These are phyloP conservation scores for Stenoptilia bipunctidactyla DNA, from an alignment of 2,888 invertebrate genomes.

Conservation along the genomic window DNA sequence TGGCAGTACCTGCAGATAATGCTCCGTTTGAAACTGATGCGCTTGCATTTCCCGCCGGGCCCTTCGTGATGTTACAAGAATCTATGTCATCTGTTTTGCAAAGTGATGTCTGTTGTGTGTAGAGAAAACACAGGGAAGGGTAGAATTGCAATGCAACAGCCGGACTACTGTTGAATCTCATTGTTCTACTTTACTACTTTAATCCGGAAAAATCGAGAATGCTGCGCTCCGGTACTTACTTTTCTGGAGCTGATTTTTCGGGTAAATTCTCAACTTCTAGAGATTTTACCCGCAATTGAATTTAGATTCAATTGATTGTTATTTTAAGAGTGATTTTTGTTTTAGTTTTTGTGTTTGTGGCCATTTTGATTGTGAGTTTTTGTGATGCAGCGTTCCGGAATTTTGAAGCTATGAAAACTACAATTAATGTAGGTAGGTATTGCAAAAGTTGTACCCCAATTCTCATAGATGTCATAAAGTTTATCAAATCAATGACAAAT, in stretches of 20 bases:
- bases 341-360: slow-evolving; percentile 25
- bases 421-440: slow-evolving; percentile 49
- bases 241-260: slow-evolving; percentile 6
- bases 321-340: slow-evolving; percentile 31
- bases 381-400: slow-evolving; percentile 39
- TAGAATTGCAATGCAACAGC: slow-evolving; percentile 38
- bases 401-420: slow-evolving; percentile 42
- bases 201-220: slow-evolving; percentile 29
- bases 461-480: too few relatives aligned
- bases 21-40: slow-evolving; percentile 1
- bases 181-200: slow-evolving; percentile 36
- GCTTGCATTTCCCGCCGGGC: not conserved
- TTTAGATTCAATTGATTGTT: slow-evolving; percentile 19
- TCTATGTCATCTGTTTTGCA: slow-evolving; percentile 10
- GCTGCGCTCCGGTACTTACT: slow-evolving; percentile 27
- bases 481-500: too few relatives aligned
- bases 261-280: slow-evolving; percentile 14
- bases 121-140: slow-evolving; percentile 24
- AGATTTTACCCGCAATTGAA: slow-evolving; percentile 19
- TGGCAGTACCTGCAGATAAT: slow-evolving; percentile 19
- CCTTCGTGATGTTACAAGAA: not conserved
- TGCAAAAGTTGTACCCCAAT: too few relatives aligned
- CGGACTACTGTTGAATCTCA: slow-evolving; percentile 32
- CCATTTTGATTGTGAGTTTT: slow-evolving; percentile 25
- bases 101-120: slow-evolving; percentile 27